Percentiles rank a stretch among this genome's conserved stretches.
phyloP scores from a whole-genome alignment of 2,888 invertebrate species.

The Boloria selene region DNA sequence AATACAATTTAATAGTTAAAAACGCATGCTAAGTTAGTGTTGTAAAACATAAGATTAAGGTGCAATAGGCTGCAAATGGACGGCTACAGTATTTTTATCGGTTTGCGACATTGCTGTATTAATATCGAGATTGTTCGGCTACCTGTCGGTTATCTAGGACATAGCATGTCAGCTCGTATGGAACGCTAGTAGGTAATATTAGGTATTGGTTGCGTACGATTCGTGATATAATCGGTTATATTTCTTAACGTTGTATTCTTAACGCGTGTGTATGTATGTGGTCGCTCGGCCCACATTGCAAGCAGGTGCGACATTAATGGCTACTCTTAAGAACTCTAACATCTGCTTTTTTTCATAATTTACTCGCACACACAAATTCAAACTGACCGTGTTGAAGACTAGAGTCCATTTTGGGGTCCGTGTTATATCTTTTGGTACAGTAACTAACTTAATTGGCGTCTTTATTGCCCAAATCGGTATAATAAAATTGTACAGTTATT shows the following conservation, averaged over 20 bases:
- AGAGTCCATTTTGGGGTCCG: constrained; percentile 51
- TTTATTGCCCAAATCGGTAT: constrained; percentile 49
- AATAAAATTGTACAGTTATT: constrained; percentile 41
- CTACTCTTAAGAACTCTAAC: constrained; percentile 64
- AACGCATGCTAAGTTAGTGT: constrained; percentile 1
- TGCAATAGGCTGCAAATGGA: constrained; percentile 35
- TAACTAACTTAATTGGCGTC: constrained; percentile 48
- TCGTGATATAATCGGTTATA: constrained; percentile 70
- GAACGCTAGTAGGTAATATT: constrained; percentile 52
- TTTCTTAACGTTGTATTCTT: constrained; percentile 41
- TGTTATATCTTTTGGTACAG: constrained; percentile 39
- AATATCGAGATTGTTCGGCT: constrained; percentile 62
- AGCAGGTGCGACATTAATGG: constrained; percentile 73
- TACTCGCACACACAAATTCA: constrained; percentile 62
- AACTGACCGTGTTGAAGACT: constrained; percentile 61
- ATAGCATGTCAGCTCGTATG: constrained; percentile 72
- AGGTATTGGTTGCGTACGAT: constrained; percentile 64
- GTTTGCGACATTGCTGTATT: constrained; percentile 50
- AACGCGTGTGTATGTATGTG: constrained; percentile 39
- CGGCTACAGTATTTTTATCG: constrained; percentile 46
- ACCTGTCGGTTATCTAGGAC: constrained; percentile 75
- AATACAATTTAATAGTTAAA: constrained; percentile 24
- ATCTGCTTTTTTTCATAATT: constrained; percentile 78
- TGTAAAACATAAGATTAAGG: constrained; percentile 2
- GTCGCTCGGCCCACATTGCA: constrained; percentile 44